A percentile compares a stretch with the other conserved stretches of the same genome.
Conservation (phyloP, 2,797 vertebrate genomes). For the Darevskia mixta region DNA sequence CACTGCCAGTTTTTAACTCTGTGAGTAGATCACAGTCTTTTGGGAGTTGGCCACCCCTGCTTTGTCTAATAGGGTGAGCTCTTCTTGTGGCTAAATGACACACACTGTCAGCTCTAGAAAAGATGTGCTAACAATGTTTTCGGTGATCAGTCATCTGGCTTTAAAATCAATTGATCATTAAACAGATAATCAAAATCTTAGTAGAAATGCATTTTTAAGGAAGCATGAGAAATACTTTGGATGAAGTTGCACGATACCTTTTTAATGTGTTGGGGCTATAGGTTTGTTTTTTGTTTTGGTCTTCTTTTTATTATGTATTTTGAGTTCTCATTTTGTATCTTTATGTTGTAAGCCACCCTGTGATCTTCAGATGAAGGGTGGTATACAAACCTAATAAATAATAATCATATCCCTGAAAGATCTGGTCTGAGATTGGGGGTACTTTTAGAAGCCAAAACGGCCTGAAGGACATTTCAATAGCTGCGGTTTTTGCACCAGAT, state of each 20-base stretch:
- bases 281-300: too few species aligned
- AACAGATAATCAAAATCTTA: neutral
- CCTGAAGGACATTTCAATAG: neutral
- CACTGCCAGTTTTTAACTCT: too few species aligned
- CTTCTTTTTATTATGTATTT: too few species aligned
- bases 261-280: neutral
- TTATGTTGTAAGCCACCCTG: too few species aligned
- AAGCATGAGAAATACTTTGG: neutral
- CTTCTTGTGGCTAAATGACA: neutral
- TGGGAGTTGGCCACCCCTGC: too few species aligned
- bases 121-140: neutral
- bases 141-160: neutral
- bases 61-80: neutral
- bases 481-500: neutral
- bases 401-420: neutral
- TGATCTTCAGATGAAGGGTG: too few species aligned
- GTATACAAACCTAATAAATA: too few species aligned
- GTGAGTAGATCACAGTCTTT: too few species aligned
- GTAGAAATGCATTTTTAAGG: neutral
- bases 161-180: neutral
- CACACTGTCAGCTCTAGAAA: neutral
- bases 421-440: neutral
- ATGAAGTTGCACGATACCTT: neutral
- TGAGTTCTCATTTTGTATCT: too few species aligned
- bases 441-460: neutral